Conservation (phyloP, 2,113 vertebrate species). For the Indri indri region DNA sequence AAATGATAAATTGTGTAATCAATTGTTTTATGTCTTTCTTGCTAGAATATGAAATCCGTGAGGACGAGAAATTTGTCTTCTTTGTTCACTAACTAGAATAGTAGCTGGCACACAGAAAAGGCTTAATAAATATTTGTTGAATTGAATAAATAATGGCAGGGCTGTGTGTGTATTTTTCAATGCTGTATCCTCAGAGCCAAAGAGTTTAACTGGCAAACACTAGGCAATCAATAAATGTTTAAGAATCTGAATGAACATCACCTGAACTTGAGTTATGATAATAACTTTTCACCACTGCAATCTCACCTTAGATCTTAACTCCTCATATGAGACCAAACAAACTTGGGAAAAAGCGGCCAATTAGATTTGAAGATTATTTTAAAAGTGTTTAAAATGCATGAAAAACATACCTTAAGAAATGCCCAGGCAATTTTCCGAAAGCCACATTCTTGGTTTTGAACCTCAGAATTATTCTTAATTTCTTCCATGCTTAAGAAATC, state of each 20-base stretch:
- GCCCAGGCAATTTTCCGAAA: constrained; percentile 97
- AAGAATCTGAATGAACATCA: not conserved
- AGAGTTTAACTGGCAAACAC: not conserved
- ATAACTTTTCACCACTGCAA: not conserved
- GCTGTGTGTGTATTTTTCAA: not conserved
- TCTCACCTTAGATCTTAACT: not conserved
- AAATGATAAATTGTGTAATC: not conserved
- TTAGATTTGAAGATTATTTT: not conserved
- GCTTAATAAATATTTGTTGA: not conserved
- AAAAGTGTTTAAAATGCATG: not conserved
- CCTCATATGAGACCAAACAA: not conserved
- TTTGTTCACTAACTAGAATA: not conserved
- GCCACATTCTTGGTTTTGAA: constrained; percentile 84
- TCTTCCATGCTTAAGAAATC: constrained; percentile 92
- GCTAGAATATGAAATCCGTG: not conserved
- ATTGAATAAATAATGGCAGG: not conserved
- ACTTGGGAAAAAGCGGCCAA: not conserved
- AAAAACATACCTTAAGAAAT: constrained; percentile 93
- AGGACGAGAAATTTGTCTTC: not conserved
- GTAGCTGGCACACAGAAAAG: not conserved
- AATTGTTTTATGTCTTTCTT: not conserved
- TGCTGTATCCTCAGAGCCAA: not conserved
- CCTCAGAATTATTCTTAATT: constrained; percentile 85
- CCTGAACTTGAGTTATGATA: not conserved
- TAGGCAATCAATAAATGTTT: not conserved